phyloP scores from a whole-genome alignment of 2,888 invertebrate species.

The Hemaris fuciformis region DNA sequence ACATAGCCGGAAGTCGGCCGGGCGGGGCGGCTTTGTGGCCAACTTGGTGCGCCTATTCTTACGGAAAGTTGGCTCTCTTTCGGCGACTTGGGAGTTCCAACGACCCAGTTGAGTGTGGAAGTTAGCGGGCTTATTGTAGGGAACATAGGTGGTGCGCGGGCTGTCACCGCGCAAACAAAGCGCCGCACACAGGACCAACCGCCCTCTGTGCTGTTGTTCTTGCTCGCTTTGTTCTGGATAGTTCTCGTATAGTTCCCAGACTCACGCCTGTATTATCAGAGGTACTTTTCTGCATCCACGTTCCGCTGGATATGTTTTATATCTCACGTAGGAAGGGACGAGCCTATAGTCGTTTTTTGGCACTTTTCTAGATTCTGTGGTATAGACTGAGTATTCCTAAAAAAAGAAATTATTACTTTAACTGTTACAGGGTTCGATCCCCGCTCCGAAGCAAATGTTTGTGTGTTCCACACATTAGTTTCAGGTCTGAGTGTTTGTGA shows the following conservation, averaged over 20 bases:
- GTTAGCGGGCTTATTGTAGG: neutral
- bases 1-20: neutral
- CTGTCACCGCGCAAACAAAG: neutral
- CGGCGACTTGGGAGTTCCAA: neutral
- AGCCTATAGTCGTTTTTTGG: too few relatives aligned
- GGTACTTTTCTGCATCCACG: too few relatives aligned
- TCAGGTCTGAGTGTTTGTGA: too few relatives aligned
- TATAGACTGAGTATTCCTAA: too few relatives aligned
- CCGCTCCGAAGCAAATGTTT: too few relatives aligned
- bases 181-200: neutral
- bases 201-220: neutral
- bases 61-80: neutral
- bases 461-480: too few relatives aligned
- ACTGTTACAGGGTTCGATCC: too few relatives aligned
- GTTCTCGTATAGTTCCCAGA: neutral
- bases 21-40: too few relatives aligned
- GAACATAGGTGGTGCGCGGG: neutral
- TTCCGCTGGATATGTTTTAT: too few relatives aligned
- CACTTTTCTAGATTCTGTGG: too few relatives aligned
- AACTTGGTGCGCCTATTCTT: neutral
- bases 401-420: too few relatives aligned
- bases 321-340: too few relatives aligned
- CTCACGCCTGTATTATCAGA: neutral
- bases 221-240: neutral
- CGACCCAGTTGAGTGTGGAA: neutral